Evolutionary conservation across 64 coral and sea anemone genomes (phyloP).

Genomic region (Acropora tenuis): DNA sequence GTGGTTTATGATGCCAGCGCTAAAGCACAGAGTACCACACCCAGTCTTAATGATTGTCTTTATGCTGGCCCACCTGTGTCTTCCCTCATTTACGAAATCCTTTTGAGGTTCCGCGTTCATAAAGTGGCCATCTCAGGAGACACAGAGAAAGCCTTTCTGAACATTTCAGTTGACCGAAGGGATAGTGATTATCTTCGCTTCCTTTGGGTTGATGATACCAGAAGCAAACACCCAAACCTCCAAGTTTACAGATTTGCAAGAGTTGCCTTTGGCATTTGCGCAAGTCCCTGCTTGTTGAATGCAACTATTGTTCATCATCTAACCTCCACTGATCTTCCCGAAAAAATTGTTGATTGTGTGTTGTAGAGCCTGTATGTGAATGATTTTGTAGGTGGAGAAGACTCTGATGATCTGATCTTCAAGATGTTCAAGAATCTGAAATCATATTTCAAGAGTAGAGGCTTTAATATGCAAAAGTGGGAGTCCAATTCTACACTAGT

Average conservation of each 20-base stretch:
- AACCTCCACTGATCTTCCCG: constrained; percentile 14
- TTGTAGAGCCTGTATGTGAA: constrained; percentile 48
- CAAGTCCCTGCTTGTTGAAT: constrained; percentile 11
- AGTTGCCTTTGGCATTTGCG: no score
- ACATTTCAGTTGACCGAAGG: constrained; percentile 3
- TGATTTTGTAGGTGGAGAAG: constrained; percentile 20
- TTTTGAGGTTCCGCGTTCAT: constrained; percentile 31
- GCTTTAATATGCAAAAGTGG: constrained; percentile 57
- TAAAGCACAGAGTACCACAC: no score
- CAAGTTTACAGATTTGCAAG: no score
- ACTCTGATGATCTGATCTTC: constrained; percentile 7
- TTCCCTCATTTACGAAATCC: constrained; percentile 40
- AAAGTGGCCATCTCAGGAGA: background rate
- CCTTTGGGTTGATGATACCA: constrained; percentile 34
- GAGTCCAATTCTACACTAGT: no score
- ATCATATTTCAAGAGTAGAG: constrained; percentile 21
- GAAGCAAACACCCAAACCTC: no score
- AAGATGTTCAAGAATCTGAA: constrained; percentile 53
- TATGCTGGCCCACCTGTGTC: constrained; percentile 52
- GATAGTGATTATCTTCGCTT: constrained; percentile 56
- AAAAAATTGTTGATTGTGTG: constrained; percentile 36
- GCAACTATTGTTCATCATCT: constrained; percentile 30
- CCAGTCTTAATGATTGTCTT: no score
- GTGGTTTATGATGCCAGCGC: no score
- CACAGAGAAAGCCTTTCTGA: constrained; percentile 60